These are phyloP conservation scores for Paedocypris sp. DNA, from an alignment of 2,113 vertebrate species.

Conservation along the genomic window DNA sequence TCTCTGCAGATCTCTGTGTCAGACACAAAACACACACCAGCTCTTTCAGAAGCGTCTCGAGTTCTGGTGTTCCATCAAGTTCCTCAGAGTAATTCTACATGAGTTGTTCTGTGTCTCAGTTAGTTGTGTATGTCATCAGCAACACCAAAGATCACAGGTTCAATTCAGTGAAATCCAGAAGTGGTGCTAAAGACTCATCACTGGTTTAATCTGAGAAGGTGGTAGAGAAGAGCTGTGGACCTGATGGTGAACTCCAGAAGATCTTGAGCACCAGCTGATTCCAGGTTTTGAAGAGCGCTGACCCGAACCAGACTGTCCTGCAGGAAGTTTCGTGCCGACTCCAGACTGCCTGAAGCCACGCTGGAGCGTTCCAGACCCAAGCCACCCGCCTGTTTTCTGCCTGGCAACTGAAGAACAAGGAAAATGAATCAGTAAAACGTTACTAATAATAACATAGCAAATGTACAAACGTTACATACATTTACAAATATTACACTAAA, in stretches of 20 bases:
- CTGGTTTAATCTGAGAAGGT: neutral
- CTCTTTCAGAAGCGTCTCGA: too few species aligned
- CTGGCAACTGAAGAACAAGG: constrained; percentile 64
- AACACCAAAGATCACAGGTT: too few species aligned
- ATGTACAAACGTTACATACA: neutral
- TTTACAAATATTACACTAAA: too few species aligned
- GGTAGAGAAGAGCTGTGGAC: constrained; percentile 44
- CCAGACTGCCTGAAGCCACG: constrained; percentile 60
- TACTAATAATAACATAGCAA: neutral
- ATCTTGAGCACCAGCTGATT: constrained; percentile 78
- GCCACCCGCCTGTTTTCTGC: constrained; percentile 72
- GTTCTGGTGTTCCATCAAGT: too few species aligned
- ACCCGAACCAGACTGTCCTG: constrained; percentile 83
- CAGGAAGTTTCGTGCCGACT: constrained; percentile 85
- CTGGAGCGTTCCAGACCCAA: constrained; percentile 54
- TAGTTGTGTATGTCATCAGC: too few species aligned
- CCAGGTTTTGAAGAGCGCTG: constrained; percentile 81
- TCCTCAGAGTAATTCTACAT: too few species aligned
- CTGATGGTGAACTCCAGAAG: constrained; percentile 88
- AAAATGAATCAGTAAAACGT: neutral
- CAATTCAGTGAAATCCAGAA: too few species aligned
- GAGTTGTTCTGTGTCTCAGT: too few species aligned
- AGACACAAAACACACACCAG: neutral
- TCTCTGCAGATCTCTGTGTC: constrained; percentile 77
- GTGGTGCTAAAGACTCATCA: too few species aligned